Evolutionary conservation across 2,888 invertebrate species (phyloP).

Genomic region (Tenthredo scrophulariae): DNA sequence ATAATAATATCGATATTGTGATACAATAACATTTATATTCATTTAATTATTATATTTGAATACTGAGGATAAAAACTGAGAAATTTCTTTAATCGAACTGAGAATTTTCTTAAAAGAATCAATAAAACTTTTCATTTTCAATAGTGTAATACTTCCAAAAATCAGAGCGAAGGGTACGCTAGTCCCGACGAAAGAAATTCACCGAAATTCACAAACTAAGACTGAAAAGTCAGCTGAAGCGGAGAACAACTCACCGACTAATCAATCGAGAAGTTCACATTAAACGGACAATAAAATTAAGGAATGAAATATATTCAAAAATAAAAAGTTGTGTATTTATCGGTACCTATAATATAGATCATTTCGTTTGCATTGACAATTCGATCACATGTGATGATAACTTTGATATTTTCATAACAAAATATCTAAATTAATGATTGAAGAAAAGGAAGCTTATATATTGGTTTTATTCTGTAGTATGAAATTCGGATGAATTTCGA

Average conservation of each 20-base stretch:
- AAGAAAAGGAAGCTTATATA: too few species aligned
- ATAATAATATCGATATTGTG: constrained; percentile 12
- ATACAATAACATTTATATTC: constrained; percentile 9
- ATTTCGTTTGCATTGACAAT: not conserved
- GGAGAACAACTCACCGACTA: constrained; percentile 5
- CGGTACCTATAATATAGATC: not conserved
- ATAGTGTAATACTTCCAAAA: constrained; percentile 18
- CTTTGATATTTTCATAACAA: not conserved
- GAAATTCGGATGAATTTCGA: not conserved
- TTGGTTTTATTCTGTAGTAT: constrained; percentile 1
- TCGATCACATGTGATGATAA: not conserved
- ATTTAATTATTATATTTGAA: not conserved
- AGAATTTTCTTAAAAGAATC: not conserved
- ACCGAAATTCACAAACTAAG: constrained; percentile 23
- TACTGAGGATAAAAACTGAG: not conserved
- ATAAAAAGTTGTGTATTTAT: not conserved
- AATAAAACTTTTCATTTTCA: not conserved
- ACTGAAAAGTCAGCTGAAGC: constrained; percentile 18
- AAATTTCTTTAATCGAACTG: not conserved
- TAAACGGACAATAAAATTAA: not conserved
- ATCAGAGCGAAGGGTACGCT: constrained; percentile 15
- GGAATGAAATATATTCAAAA: not conserved
- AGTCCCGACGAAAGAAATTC: constrained; percentile 12
- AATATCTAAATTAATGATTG: not conserved
- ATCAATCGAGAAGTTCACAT: constrained; percentile 46